Base-by-base conservation (phyloP, 2,113 vertebrate species). In the Pelodiscus sinensis region DNA sequence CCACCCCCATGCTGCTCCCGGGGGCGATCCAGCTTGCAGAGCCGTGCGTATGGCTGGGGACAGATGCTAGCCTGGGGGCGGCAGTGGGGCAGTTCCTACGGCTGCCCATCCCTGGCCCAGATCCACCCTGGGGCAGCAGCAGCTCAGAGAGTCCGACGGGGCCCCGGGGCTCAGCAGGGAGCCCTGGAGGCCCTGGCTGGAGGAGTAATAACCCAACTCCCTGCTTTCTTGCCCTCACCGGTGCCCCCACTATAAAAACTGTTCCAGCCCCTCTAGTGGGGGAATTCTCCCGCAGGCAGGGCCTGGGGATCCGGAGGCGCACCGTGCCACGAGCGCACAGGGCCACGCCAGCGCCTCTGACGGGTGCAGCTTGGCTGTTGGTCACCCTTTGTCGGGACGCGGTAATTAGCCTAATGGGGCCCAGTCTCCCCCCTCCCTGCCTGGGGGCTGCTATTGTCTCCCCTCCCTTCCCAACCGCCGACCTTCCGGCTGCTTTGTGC, bases 331-430 rank as follows among this genome's bases (percentile, higher is more conserved):
- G 31, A 31, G 3, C 29, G 15, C 1, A 4, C 65, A 7, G 13
- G 50, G 51, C 51, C 78, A 21, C 5, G 29, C 51, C 78, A 4
- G 51, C 3, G 10, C 38, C 38, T 50, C 38, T 14, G 22, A 50
- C 22, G 5, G 73, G 14, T 1, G 29, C 75, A 1, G 0, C 9
- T 19, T 0, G 2, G 81, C 91, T 87, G 87, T 58, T 0, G 0
- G 50, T 29, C 9, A 29, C 62, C 51, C 55, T 95, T 96, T 93
- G 92, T 95, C 79, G 0, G 0, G 35, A 65, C 65, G 57, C 56
- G 54, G 31, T 95, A 96, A 97, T 97, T 97, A 97, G 88, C 82
- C 58, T 96, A 96, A 97, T 96, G 81, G 95, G 81, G 58, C 62
- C 84, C 3, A 0, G 25, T 62, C 18, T 0, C 1, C 0, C 21